A percentile compares a stretch with the other conserved stretches of the same genome.
Conservation (phyloP, 2,888 invertebrate genomes). For the Macaria liturata region DNA sequence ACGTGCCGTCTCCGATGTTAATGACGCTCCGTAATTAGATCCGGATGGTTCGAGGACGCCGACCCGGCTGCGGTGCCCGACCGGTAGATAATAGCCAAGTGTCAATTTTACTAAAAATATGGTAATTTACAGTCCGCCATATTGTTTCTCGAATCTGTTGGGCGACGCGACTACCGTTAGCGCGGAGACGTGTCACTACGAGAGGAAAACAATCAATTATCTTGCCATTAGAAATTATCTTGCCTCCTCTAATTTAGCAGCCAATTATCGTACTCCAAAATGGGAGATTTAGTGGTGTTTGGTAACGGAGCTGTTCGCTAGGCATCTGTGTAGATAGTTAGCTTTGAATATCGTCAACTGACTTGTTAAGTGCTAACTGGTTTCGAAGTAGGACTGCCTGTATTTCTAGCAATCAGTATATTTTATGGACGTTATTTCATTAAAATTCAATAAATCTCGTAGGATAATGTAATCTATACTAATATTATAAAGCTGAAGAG, state of each 20-base stretch:
- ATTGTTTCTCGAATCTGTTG: constrained; percentile 50
- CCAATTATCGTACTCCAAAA: constrained; percentile 25
- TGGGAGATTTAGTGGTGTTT: constrained; percentile 9
- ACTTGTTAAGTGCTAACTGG: background rate
- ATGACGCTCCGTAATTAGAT: constrained; percentile 82
- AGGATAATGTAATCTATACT: no score
- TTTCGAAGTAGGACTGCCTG: background rate
- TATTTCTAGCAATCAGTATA: no score
- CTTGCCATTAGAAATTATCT: constrained; percentile 34
- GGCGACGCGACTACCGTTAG: constrained; percentile 32
- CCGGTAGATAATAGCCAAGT: constrained; percentile 73
- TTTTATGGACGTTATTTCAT: no score
- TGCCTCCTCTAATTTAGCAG: constrained; percentile 29
- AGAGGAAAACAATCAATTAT: constrained; percentile 29
- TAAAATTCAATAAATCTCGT: no score
- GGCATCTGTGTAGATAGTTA: constrained; percentile 15
- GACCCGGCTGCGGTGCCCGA: constrained; percentile 71
- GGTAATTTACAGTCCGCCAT: constrained; percentile 69
- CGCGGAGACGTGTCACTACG: constrained; percentile 19
- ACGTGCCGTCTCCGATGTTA: constrained; percentile 81
- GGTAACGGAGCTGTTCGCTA: constrained; percentile 30
- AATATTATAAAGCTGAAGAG: no score
- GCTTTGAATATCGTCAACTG: background rate
- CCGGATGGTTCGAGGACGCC: constrained; percentile 80
- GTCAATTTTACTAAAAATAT: constrained; percentile 80